Evolutionary conservation across 2,888 invertebrate genomes (phyloP).

Genomic region (Clitarchus hookeri): DNA sequence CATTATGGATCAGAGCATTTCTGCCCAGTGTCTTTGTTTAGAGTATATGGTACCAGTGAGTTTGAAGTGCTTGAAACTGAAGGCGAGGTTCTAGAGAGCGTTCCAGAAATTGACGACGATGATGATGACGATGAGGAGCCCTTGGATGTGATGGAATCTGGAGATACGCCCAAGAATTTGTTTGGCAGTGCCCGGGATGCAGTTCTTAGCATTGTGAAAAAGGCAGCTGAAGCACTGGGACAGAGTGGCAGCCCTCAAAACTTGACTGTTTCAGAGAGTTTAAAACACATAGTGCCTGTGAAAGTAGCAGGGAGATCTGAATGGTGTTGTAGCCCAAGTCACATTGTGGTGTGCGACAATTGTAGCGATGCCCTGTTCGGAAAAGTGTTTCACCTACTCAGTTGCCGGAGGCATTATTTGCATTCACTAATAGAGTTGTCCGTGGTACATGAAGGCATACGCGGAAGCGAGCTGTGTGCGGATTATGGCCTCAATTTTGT

Average conservation of each 20-base stretch:
- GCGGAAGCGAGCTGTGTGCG: constrained; percentile 64
- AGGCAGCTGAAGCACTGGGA: constrained; percentile 84
- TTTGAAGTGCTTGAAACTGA: constrained; percentile 87
- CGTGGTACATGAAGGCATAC: constrained; percentile 65
- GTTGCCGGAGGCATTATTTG: constrained; percentile 48
- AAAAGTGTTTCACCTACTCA: constrained; percentile 73
- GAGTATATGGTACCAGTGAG: constrained; percentile 91
- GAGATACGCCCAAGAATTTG: constrained; percentile 68
- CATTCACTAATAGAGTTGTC: constrained; percentile 57
- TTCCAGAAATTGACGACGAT: constrained; percentile 51
- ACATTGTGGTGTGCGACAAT: constrained; percentile 73
- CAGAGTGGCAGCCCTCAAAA: constrained; percentile 64
- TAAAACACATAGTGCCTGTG: background rate
- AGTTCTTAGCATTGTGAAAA: constrained; percentile 89
- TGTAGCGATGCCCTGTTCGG: constrained; percentile 73
- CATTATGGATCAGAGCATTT: constrained; percentile 97
- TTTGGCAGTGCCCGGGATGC: constrained; percentile 89
- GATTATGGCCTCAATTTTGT: constrained; percentile 65
- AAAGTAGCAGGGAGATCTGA: constrained; percentile 11
- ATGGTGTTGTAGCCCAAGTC: constrained; percentile 72
- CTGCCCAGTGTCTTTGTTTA: constrained; percentile 95
- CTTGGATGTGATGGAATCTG: constrained; percentile 55
- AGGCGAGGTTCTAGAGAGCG: constrained; percentile 65
- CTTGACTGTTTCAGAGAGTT: constrained; percentile 4
- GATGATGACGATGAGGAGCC: constrained; percentile 47